These are phyloP conservation scores for Rhysida immarginata DNA, from an alignment of 1,140 invertebrate species.

Conservation along the genomic window DNA sequence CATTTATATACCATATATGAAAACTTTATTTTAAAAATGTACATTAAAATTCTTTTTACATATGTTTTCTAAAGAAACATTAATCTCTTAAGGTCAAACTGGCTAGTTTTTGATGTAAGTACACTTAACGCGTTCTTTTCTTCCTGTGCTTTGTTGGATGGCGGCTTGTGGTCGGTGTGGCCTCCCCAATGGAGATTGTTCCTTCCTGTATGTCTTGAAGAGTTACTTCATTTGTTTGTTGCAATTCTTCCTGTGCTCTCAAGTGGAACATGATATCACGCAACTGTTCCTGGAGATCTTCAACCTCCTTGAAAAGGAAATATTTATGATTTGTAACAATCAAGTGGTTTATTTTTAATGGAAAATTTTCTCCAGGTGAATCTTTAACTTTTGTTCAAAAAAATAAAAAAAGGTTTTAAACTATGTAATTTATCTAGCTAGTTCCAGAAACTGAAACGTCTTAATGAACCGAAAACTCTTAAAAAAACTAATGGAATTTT, in stretches of 20 bases:
- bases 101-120: too few relatives aligned
- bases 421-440: too few relatives aligned
- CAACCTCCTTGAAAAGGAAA: constrained; percentile 41
- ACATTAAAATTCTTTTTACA: too few relatives aligned
- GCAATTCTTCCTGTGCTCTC: constrained; percentile 54
- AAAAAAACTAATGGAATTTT: too few relatives aligned
- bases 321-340: too few relatives aligned
- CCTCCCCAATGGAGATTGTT: constrained; percentile 27
- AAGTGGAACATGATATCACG: constrained; percentile 92
- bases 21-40: too few relatives aligned
- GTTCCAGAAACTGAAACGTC: too few relatives aligned
- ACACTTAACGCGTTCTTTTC: background rate
- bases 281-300: constrained; percentile 76
- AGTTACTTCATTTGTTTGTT: constrained; percentile 23
- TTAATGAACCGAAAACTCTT: too few relatives aligned
- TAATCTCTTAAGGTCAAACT: too few relatives aligned
- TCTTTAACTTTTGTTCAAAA: background rate
- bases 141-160: background rate
- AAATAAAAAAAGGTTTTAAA: background rate
- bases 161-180: background rate
- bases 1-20: too few relatives aligned
- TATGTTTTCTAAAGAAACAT: too few relatives aligned
- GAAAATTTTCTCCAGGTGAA: too few relatives aligned
- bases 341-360: background rate
- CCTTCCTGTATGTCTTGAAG: constrained; percentile 33